These are phyloP conservation scores for Leiothrix lutea DNA, from an alignment of 2,113 vertebrate genomes.

Conservation along the genomic window DNA sequence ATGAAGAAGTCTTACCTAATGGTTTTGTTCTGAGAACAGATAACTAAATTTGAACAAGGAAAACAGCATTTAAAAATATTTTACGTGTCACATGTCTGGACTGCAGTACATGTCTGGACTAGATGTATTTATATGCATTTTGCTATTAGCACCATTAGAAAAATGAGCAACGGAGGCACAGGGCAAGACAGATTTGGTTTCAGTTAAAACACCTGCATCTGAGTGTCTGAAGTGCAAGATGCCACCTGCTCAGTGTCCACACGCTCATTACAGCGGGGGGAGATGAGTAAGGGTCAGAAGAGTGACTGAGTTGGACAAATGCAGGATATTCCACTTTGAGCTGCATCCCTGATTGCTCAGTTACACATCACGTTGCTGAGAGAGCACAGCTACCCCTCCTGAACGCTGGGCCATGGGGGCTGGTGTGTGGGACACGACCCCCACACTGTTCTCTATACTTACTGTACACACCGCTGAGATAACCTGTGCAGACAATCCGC, in stretches of 20 bases:
- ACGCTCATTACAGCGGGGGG: neutral
- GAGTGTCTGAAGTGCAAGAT: neutral
- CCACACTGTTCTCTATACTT: rapidly evolving
- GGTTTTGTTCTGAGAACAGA: neutral
- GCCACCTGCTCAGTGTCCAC: neutral
- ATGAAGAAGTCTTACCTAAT: neutral
- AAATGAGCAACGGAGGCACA: neutral
- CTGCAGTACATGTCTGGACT: neutral
- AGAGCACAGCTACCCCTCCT: neutral
- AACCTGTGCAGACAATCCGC: neutral
- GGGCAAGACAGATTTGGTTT: neutral
- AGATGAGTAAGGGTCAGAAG: neutral
- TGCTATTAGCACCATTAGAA: neutral
- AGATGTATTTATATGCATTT: neutral
- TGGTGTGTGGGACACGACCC: rapidly evolving
- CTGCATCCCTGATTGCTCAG: neutral
- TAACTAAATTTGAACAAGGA: neutral
- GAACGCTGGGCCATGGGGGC: rapidly evolving
- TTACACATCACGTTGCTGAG: neutral
- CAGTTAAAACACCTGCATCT: neutral
- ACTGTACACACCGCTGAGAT: neutral
- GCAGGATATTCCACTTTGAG: neutral
- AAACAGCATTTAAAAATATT: neutral
- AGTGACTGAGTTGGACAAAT: neutral
- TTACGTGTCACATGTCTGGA: neutral